phyloP scores from a whole-genome alignment of 2,888 invertebrate genomes.

The Aphidoletes aphidimyza region DNA sequence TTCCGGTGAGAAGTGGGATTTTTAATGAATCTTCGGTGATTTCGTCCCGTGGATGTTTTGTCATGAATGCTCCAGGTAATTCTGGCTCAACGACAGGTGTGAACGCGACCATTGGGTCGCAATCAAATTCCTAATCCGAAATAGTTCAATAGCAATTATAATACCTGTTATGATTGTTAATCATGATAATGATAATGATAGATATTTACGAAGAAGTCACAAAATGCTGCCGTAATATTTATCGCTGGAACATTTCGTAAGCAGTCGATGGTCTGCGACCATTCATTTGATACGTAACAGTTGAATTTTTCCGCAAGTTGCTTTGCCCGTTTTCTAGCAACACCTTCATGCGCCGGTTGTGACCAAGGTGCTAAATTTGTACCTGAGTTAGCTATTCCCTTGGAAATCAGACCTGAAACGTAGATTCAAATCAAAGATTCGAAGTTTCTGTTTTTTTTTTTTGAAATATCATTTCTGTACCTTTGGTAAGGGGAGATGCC shows the following conservation, averaged over 20 bases:
- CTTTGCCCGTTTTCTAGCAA: conserved; percentile 70
- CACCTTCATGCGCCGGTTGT: conserved; percentile 71
- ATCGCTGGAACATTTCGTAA: conserved; percentile 72
- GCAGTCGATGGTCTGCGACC: conserved; percentile 71
- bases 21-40: conserved; percentile 63
- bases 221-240: conserved; percentile 75
- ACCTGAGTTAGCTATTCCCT: conserved; percentile 80
- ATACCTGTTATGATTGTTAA: neutral
- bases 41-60: conserved; percentile 70
- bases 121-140: conserved; percentile 75
- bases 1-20: conserved; percentile 78
- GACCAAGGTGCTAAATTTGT: conserved; percentile 77
- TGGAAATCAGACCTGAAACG: conserved; percentile 73
- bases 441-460: neutral
- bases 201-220: conserved; percentile 76
- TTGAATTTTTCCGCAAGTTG: conserved; percentile 72
- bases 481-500: conserved; percentile 69
- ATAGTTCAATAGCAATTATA: conserved; percentile 14
- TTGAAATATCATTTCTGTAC: too few relatives aligned
- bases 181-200: too few relatives aligned
- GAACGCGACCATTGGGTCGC: conserved; percentile 83
- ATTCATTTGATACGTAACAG: conserved; percentile 69
- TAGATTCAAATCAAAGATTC: conserved; percentile 30
- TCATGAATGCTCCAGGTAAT: conserved; percentile 76
- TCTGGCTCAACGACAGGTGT: conserved; percentile 80